Evolutionary conservation across 2,888 invertebrate genomes (phyloP), one percentile per base, ranked within the genome.

Genomic region (Cecidostiba fungosa): DNA sequence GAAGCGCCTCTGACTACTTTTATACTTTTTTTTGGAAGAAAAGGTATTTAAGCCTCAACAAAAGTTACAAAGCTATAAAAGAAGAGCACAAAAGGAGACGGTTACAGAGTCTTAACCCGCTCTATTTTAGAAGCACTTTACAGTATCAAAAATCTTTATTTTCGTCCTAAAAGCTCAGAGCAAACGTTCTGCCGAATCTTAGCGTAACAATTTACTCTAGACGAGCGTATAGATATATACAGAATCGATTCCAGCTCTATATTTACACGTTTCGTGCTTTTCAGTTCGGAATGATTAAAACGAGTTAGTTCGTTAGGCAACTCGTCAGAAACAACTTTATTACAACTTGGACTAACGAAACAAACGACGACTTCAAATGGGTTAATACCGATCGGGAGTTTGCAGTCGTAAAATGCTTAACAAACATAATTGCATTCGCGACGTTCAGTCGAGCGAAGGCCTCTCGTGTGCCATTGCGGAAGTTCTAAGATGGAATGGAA

Each of bases 351-450:
- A 10, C 32, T 66, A 76, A 66, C 69, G 76, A 81, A 14, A 16
- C 16, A 23, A 70, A 32, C 19, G 66, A 72, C 50, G 32, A 19
- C 19, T 47, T 1, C 69, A 66, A 82, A 76, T 50, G 76, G 36
- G 66, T 66, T 77, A 76, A 70, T 70, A 29, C 54, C 36, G 36
- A 59, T 70, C 70, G 26, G 70, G 19, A 66, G 36, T 50, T n/a
- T 16, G 47, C 82, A 66, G 50, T 70, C 76, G 82, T 82, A 77
- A 82, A 82, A 82, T 82, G 82, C 82, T 77, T 82, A 82, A 66
- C 83, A 78, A 66, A 84, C 66, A 72, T 73, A 84, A 84, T 84
- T 84, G 83, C 83, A 72, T 84, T 73, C 78, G 12, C 74, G 43
- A 8, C 23, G 23, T 23, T 29, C 73, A 14, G 23, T 62, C 62